Percentiles rank a stretch among this genome's conserved stretches.
Evolutionary conservation across 2,888 invertebrate genomes (phyloP).

Genomic region (Glaucopsyche alexis): DNA sequence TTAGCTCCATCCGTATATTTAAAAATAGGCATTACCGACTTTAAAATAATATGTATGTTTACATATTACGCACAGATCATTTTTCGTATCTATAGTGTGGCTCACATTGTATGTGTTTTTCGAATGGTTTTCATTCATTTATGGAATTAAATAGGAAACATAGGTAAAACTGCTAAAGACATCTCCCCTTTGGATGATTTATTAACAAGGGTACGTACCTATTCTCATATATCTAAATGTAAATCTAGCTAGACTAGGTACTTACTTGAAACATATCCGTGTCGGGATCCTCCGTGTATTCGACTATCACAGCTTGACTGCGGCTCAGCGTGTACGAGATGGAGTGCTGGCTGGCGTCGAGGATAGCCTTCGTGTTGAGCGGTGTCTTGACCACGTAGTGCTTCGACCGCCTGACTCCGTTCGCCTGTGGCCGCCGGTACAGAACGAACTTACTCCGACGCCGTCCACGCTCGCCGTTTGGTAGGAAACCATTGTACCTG

Average conservation of each 20-base stretch:
- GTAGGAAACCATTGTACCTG: constrained; percentile 96
- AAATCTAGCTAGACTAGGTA: constrained; percentile 6
- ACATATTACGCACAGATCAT: background rate
- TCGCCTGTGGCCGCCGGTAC: constrained; percentile 89
- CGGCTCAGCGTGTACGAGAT: constrained; percentile 98
- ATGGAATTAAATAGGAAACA: too few species aligned
- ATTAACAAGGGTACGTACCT: too few species aligned
- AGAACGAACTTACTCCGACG: constrained; percentile 96
- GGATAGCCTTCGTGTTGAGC: constrained; percentile 95
- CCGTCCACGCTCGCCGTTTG: constrained; percentile 95
- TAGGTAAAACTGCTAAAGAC: too few species aligned
- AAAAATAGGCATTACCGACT: background rate
- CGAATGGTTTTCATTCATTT: too few species aligned
- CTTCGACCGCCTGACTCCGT: constrained; percentile 96
- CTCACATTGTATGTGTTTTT: too few species aligned
- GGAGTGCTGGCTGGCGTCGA: constrained; percentile 96
- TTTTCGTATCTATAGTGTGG: too few species aligned
- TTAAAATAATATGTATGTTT: background rate
- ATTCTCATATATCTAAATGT: too few species aligned
- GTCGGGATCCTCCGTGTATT: constrained; percentile 96
- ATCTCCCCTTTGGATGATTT: too few species aligned
- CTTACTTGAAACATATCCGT: constrained; percentile 99
- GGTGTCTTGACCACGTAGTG: constrained; percentile 98
- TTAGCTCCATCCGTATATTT: background rate
- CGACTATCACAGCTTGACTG: constrained; percentile 98